Percentiles rank a stretch among this genome's conserved stretches.
Evolutionary conservation across 2,113 vertebrate species (phyloP).

Genomic region (Sapajus apella): DNA sequence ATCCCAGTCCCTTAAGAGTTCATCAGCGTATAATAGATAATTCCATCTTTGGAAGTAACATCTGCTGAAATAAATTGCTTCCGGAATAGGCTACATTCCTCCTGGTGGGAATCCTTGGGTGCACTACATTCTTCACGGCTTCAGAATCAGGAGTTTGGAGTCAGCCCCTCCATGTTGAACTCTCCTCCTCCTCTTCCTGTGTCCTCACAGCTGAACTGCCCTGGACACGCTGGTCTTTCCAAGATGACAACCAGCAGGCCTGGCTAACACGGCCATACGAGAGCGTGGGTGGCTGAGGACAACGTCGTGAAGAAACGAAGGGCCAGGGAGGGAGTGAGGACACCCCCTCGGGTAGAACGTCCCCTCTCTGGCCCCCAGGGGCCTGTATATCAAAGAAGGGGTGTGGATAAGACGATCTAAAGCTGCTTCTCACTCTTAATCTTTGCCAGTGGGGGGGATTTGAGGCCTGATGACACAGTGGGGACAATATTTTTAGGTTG

Average conservation of each 20-base stretch:
- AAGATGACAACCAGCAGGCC: background rate
- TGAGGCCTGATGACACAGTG: background rate
- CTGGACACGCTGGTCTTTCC: background rate
- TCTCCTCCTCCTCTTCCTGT: background rate
- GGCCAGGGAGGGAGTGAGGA: background rate
- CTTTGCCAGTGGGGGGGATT: background rate
- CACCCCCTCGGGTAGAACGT: background rate
- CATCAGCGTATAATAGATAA: background rate
- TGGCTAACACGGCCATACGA: background rate
- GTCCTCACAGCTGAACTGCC: background rate
- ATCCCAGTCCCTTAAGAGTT: background rate
- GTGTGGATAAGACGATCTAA: background rate
- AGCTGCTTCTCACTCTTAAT: background rate
- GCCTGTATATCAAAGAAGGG: background rate
- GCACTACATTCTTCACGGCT: no score
- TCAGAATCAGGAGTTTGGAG: background rate
- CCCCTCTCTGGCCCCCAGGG: background rate
- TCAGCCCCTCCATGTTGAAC: accelerated
- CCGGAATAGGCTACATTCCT: background rate
- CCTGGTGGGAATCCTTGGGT: background rate
- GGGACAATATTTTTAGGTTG: conserved; percentile 44
- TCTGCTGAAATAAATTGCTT: background rate
- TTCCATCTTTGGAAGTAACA: background rate
- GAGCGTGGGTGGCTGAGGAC: background rate
- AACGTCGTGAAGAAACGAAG: background rate